phyloP scores from a whole-genome alignment of 2,113 vertebrate species.

The Donacobius atricapilla region DNA sequence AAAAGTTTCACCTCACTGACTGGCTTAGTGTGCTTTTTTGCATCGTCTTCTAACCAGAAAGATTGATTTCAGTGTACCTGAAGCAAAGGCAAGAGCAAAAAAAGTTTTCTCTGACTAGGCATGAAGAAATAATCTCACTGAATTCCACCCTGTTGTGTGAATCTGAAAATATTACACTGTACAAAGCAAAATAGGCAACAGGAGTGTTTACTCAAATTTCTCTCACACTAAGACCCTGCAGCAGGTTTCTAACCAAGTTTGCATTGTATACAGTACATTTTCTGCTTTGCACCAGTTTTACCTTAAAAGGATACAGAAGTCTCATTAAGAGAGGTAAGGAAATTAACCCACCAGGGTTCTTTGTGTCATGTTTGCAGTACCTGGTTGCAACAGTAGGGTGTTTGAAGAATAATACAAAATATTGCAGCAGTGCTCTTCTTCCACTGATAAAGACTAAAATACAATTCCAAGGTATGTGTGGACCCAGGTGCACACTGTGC shows the following conservation, averaged over 20 bases:
- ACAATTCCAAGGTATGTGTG: background rate
- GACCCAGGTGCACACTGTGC: background rate
- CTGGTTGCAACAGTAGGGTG: background rate
- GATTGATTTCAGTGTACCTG: background rate
- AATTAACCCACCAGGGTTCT: background rate
- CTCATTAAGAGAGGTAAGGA: background rate
- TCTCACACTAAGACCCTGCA: background rate
- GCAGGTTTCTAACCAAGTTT: background rate
- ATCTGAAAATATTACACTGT: background rate
- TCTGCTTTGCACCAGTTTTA: background rate
- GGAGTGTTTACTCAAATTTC: background rate
- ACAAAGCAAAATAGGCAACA: background rate
- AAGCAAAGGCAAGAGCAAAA: background rate
- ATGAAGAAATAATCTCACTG: background rate
- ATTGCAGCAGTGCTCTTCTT: background rate
- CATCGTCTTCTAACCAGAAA: background rate
- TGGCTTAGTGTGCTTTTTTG: background rate
- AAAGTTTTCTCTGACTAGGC: background rate
- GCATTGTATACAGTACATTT: background rate
- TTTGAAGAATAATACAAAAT: background rate
- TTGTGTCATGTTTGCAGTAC: background rate
- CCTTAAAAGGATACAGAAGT: background rate
- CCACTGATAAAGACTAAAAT: background rate
- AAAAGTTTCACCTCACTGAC: background rate
- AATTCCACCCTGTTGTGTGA: background rate